phyloP scores from a whole-genome alignment of 2,113 vertebrate genomes.

The Pongo pygmaeus region DNA sequence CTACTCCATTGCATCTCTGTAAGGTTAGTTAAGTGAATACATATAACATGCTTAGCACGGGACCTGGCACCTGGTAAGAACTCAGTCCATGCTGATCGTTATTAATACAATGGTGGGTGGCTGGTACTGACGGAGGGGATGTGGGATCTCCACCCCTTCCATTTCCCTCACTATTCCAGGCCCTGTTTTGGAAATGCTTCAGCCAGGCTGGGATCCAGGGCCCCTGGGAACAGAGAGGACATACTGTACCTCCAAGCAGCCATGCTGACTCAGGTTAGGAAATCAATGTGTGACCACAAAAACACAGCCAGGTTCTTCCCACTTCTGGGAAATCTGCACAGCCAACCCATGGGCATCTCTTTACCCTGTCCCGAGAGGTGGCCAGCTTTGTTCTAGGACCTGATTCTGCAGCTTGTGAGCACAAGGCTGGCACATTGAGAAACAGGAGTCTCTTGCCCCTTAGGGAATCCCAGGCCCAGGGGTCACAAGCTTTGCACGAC shows the following conservation, averaged over 20 bases:
- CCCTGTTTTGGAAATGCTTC: constrained; percentile 55
- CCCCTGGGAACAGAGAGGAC: constrained; percentile 51
- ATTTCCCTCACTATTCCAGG: neutral
- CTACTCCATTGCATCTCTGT: neutral
- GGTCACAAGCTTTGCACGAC: constrained; percentile 38
- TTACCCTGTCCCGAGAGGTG: neutral
- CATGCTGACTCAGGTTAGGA: constrained; percentile 61
- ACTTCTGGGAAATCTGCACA: constrained; percentile 48
- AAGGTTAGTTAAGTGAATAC: neutral
- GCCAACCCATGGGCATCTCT: neutral
- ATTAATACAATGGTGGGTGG: neutral
- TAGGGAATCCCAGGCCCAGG: neutral
- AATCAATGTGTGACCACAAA: constrained; percentile 65
- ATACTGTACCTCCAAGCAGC: neutral
- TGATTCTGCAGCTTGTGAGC: neutral
- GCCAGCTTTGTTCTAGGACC: neutral
- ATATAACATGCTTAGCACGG: neutral
- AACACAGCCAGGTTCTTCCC: constrained; percentile 5
- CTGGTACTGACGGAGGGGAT: neutral
- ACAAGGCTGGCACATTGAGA: neutral
- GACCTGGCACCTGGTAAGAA: neutral
- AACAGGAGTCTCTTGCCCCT: neutral
- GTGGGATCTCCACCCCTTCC: neutral
- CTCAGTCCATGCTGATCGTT: neutral
- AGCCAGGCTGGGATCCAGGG: constrained; percentile 18